Base-by-base conservation (phyloP, 1,140 invertebrate species). In the Phymorhynchus buccinoides region DNA sequence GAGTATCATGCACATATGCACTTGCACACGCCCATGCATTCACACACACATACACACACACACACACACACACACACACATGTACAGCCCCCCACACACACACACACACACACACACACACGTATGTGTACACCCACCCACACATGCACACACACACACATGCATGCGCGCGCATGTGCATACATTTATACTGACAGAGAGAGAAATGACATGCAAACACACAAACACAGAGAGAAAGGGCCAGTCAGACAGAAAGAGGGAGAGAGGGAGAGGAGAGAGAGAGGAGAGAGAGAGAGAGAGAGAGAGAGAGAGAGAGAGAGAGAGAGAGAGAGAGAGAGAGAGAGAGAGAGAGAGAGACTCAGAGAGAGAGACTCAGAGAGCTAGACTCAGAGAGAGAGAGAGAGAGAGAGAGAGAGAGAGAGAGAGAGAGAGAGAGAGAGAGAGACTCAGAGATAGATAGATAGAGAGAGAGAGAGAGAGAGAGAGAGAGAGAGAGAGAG, bases 231-330 rank as follows among this genome's bases (percentile, higher is more conserved):
- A 6, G 18, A 48, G 44, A 48, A 48, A 9, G 44, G 18, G n/a
- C n/a, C n/a, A n/a, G n/a, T n/a, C n/a, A n/a, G n/a, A n/a, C n/a
- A 48, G 44, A 48, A 48, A 48, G 6, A 18, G 18, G 18, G 39
- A 35, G 39, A 42, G 42, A 42, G 27, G 77, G 42, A 9, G 27
- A 42, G 27, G 77, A 39, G 27, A 37, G 32, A 79, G 77, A 37
- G 77, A 6, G 12, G 18, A 14, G 30, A 41, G 35, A 42, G 78
- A 3, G 78, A 18, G 78, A 16, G 39, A 9, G 78, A 16, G 39
- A 42, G 78, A 18, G 78, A 80, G 78, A 80, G 78, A 80, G 78
- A 80, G 78, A 80, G 41, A 44, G 78, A 80, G 78, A 80, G 78
- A 80, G 78, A 80, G 78, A 80, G 78, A 80, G 78, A 80, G 42